Evolutionary conservation across 2,113 vertebrate species (phyloP), one percentile per base, ranked within the genome.

Genomic region (Pituophis catenifer): DNA sequence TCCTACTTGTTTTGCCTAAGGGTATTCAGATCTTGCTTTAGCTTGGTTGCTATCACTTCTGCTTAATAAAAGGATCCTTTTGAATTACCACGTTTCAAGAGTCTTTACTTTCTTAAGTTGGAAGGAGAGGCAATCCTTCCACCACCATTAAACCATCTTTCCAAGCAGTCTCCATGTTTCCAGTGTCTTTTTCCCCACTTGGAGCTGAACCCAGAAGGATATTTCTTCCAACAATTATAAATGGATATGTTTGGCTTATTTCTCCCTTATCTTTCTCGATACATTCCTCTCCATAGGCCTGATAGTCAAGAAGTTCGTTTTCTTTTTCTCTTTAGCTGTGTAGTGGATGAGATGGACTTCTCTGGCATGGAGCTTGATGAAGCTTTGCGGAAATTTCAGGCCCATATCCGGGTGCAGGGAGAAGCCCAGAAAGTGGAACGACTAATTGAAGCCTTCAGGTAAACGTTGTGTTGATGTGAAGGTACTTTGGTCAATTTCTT

Each of bases 361-460:
- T 99, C 99, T 0, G 98, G 97, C 97, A 99, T 99, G 99, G 99
- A 99, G 97, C 98, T 99, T 95, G 99, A 99, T 0, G 99, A 99
- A 96, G 99, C 99, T 21, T 97, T 99, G 95, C 96, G 99, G 93
- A 99, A 99, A 97, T 99, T 99, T 97, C 99, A 99, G 97, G 99
- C 99, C 1, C 99, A 99, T 93, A 99, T 99, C 93, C 98, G 99
- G 0, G 99, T 99, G 88, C 99, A 99, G 94, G 99, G 99, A 7
- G 99, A 99, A 92, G 99, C 99, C 0, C 99, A 99, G 97, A 99
- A 99, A 97, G 99, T 99, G n/a, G 99, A 99, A 96, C 97, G 99
- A 95, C 98, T 99, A 94, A 99, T 99, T n/a, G 99, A 99, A 97
- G 99, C 99, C 29, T 99, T 99, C 97, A 99, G 99, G 99, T 99